These are phyloP conservation scores for Merluccius polli DNA, from an alignment of 2,797 vertebrate genomes.

Conservation along the genomic window DNA sequence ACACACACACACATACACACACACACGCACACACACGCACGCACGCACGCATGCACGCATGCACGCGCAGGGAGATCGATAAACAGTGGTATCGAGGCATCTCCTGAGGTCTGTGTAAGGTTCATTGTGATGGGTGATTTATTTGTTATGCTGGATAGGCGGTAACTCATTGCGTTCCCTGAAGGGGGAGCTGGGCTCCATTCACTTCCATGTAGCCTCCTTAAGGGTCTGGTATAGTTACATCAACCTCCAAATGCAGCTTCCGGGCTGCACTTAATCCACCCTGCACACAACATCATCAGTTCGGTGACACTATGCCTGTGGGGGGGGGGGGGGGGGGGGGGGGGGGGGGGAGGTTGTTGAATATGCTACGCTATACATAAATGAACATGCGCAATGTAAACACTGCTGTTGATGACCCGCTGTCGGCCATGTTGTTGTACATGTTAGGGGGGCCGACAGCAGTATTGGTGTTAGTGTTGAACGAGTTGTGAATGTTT, in stretches of 20 bases:
- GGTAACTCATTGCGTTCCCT: constrained; percentile 64
- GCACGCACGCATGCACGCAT: constrained; percentile 26
- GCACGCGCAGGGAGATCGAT: constrained; percentile 55
- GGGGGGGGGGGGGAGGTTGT: neutral
- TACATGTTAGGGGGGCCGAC: neutral
- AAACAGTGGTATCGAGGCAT: constrained; percentile 67
- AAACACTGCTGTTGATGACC: neutral
- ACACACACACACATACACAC: constrained; percentile 3
- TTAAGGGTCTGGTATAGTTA: constrained; percentile 30
- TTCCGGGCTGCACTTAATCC: neutral
- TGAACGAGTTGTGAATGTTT: neutral
- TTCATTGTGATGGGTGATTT: constrained; percentile 63
- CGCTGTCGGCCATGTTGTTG: neutral
- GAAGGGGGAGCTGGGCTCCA: constrained; percentile 51
- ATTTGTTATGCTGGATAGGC: constrained; percentile 65
- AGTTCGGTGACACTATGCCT: neutral
- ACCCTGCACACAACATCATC: neutral
- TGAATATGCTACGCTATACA: neutral
- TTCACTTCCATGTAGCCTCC: constrained; percentile 48
- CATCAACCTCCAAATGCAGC: neutral
- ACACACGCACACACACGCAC: constrained; percentile 6
- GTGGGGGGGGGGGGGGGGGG: no score
- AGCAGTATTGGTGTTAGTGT: neutral
- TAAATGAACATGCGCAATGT: neutral
- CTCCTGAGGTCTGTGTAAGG: constrained; percentile 61